Percentiles rank a stretch among this genome's conserved stretches.
These are phyloP conservation scores for Epinotia ramella DNA, from an alignment of 2,888 invertebrate species.

Conservation along the genomic window DNA sequence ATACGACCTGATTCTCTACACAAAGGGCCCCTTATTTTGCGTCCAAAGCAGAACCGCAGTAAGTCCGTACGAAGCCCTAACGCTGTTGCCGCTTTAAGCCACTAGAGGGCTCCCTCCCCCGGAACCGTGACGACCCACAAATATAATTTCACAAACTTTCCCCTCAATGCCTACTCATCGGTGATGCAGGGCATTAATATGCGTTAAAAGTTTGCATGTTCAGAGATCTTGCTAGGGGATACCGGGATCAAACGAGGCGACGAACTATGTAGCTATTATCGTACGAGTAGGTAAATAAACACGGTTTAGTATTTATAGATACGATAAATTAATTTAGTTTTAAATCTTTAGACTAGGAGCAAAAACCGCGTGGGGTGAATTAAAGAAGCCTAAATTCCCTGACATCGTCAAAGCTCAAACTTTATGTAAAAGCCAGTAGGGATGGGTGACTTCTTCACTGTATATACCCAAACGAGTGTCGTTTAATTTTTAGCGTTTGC, in stretches of 20 bases:
- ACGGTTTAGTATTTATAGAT: background rate
- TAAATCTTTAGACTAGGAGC: background rate
- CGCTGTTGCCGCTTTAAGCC: slow-evolving; percentile 61
- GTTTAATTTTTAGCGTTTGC: background rate
- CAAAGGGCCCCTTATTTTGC: slow-evolving; percentile 78
- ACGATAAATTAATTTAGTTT: background rate
- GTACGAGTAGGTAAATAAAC: background rate
- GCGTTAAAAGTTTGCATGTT: slow-evolving; percentile 42
- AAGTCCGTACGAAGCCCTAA: slow-evolving; percentile 8
- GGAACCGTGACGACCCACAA: slow-evolving; percentile 85
- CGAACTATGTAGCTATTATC: background rate
- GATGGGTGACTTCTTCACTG: too few species aligned
- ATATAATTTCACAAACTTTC: slow-evolving; percentile 85
- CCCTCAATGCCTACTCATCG: slow-evolving; percentile 75
- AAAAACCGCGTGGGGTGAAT: background rate
- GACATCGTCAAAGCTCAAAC: background rate
- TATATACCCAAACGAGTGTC: background rate
- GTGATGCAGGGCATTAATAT: slow-evolving; percentile 64
- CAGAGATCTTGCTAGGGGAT: slow-evolving; percentile 35
- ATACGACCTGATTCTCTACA: slow-evolving; percentile 66
- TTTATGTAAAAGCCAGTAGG: too few species aligned
- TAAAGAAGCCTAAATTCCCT: background rate
- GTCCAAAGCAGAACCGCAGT: slow-evolving; percentile 1
- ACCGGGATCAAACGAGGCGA: background rate
- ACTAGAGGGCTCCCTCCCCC: slow-evolving; percentile 55